Percentiles rank a stretch among this genome's conserved stretches.
These are phyloP conservation scores for Pherbina coryleti DNA, from an alignment of 2,888 invertebrate genomes.

Conservation along the genomic window DNA sequence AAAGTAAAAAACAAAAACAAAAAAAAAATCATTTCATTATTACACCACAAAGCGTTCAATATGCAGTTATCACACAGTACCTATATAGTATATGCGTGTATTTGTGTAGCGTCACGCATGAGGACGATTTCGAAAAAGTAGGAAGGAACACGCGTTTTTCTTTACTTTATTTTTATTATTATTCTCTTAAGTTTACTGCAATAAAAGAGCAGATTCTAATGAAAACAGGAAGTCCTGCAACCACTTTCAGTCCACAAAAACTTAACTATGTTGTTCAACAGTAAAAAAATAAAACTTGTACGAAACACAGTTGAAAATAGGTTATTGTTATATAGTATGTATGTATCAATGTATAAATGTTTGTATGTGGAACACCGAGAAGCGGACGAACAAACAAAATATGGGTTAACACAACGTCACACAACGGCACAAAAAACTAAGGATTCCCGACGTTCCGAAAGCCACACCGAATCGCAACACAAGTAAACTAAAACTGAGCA, in stretches of 20 bases:
- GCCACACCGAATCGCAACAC: slow-evolving; percentile 50
- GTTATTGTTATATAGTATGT: slow-evolving; percentile 38
- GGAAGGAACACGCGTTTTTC: neutral
- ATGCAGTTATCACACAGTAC: neutral
- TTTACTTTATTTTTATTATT: neutral
- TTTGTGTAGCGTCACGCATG: neutral
- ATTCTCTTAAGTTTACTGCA: no score
- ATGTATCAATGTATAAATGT: neutral
- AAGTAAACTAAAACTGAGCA: slow-evolving; percentile 62
- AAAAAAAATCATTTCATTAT: neutral
- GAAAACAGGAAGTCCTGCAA: no score
- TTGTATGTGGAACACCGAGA: slow-evolving; percentile 9
- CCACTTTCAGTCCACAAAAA: neutral
- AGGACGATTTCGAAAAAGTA: neutral
- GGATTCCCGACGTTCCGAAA: slow-evolving; percentile 38
- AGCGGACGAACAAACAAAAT: slow-evolving; percentile 37
- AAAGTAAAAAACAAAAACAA: neutral
- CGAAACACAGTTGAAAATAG: neutral
- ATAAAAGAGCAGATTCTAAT: no score
- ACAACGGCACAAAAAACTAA: slow-evolving; percentile 38
- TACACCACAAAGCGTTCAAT: neutral
- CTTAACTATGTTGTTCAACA: neutral
- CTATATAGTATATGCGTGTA: neutral
- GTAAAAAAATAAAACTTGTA: neutral
- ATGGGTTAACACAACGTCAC: slow-evolving; percentile 44